Conservation (phyloP, 2,888 invertebrate genomes). For the Cataglyphis albicans region DNA sequence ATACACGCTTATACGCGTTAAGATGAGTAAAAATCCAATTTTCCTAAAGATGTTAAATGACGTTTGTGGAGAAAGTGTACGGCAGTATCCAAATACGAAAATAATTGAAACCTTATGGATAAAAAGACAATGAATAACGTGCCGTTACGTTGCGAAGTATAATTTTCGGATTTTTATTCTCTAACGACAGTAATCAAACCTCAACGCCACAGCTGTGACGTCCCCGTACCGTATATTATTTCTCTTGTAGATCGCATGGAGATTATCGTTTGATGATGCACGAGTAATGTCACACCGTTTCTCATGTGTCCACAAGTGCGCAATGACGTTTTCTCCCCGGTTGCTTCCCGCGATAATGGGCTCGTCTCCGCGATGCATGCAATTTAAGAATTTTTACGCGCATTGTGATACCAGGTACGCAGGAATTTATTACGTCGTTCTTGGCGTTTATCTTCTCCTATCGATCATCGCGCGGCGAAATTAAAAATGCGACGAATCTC, state of each 20-base stretch:
- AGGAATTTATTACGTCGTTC: not conserved
- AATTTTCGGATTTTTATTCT: conserved; percentile 48
- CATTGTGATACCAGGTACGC: not conserved
- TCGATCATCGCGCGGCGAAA: conserved; percentile 19
- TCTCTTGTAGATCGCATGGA: conserved; percentile 47
- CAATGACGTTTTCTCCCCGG: conserved; percentile 11
- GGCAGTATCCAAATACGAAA: not conserved
- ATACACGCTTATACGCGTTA: not conserved
- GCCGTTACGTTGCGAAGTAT: conserved; percentile 42
- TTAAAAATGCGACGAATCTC: conserved; percentile 13
- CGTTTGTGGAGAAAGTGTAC: not conserved
- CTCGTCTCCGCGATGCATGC: not conserved
- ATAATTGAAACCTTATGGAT: conserved; percentile 47
- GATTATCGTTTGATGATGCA: conserved; percentile 48
- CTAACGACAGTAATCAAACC: conserved; percentile 29
- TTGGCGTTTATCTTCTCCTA: conserved; percentile 1
- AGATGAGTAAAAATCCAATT: not conserved
- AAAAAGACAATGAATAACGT: conserved; percentile 48
- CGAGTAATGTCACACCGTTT: conserved; percentile 52
- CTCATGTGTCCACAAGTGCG: conserved; percentile 26
- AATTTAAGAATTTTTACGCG: conserved; percentile 31
- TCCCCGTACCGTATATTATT: conserved; percentile 36
- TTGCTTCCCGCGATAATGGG: conserved; percentile 4
- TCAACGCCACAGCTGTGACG: conserved; percentile 48
- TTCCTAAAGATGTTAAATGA: conserved; percentile 14